These are phyloP conservation scores for Xanthia icteritia DNA, from an alignment of 2,888 invertebrate species.

Conservation along the genomic window DNA sequence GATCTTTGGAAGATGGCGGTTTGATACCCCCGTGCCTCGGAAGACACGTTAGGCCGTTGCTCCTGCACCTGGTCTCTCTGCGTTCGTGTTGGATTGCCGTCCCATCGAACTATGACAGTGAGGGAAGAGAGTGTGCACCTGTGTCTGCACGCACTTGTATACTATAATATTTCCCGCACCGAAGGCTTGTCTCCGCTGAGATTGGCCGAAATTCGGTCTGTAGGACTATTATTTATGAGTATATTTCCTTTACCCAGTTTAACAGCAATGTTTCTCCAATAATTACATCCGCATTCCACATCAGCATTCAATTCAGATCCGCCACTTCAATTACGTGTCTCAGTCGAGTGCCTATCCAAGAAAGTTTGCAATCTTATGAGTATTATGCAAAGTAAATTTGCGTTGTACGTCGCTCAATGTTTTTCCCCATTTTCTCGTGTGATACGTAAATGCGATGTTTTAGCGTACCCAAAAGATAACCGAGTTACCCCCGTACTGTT, in stretches of 20 bases:
- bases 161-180: background rate
- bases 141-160: background rate
- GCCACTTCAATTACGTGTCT: slow-evolving; percentile 58
- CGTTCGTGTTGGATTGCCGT: background rate
- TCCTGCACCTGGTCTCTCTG: background rate
- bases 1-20: background rate
- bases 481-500: slow-evolving; percentile 68
- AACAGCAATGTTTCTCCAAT: slow-evolving; percentile 13
- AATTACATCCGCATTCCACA: slow-evolving; percentile 46
- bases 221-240: background rate
- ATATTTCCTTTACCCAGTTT: background rate
- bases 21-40: background rate
- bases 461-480: slow-evolving; percentile 72
- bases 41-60: background rate
- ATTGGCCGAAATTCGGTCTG: background rate
- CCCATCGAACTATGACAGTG: background rate
- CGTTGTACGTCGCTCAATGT: slow-evolving; percentile 68
- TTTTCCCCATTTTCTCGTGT: slow-evolving; percentile 67
- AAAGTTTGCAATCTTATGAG: slow-evolving; percentile 72
- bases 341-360: slow-evolving; percentile 64
- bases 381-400: slow-evolving; percentile 73
- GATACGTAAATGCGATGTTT: slow-evolving; percentile 71
- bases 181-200: background rate
- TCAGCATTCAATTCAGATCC: slow-evolving; percentile 55
- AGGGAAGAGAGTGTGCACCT: background rate